Evolutionary conservation across 2,113 vertebrate genomes (phyloP).

Genomic region (Xiphophorus hellerii): DNA sequence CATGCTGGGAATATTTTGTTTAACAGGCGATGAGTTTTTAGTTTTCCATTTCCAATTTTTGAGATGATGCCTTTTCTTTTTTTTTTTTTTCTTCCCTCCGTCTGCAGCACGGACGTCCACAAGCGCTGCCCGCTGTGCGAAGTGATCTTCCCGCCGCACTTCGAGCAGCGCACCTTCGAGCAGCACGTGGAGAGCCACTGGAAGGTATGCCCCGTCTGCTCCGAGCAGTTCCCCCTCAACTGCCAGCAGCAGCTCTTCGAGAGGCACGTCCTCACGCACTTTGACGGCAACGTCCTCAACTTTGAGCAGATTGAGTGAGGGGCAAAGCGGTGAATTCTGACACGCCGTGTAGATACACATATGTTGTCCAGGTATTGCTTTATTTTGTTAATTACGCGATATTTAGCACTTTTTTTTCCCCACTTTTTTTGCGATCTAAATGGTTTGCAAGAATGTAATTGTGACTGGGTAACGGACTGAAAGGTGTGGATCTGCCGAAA

Average conservation of each 20-base stretch:
- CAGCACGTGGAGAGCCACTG: constrained; percentile 98
- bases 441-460: constrained; percentile 41
- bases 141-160: constrained; percentile 96
- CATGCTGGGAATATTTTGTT: too few species aligned
- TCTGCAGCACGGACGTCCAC: constrained; percentile 84
- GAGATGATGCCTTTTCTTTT: not conserved
- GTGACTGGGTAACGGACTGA: not conserved
- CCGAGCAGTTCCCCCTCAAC: constrained; percentile 94
- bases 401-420: constrained; percentile 43
- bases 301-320: constrained; percentile 83
- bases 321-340: not conserved
- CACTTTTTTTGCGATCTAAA: not conserved
- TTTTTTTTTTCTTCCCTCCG: not conserved
- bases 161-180: constrained; percentile 96
- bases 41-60: too few species aligned
- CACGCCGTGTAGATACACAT: not conserved
- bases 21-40: too few species aligned
- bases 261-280: constrained; percentile 95
- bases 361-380: too few species aligned
- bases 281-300: constrained; percentile 93
- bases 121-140: constrained; percentile 96
- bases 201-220: constrained; percentile 98
- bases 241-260: constrained; percentile 93
- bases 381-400: constrained; percentile 19
- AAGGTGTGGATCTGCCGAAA: constrained; percentile 1